phyloP scores from a whole-genome alignment of 1,140 invertebrate genomes.

The Coelopa frigida region DNA sequence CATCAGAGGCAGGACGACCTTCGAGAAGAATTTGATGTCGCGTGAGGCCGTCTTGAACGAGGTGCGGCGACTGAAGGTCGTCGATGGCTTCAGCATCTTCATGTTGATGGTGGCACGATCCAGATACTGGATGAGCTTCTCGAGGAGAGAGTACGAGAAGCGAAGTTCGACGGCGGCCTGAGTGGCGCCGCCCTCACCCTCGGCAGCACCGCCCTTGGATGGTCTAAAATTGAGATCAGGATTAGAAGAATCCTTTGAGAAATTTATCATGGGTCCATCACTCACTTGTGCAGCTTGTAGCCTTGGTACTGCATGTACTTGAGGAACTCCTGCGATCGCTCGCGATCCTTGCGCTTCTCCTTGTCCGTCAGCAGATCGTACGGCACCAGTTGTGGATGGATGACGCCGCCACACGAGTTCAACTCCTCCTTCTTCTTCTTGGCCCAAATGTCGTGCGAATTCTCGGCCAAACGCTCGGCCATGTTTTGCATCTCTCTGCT shows the following conservation, averaged over 20 bases:
- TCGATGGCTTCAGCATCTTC: conserved; percentile 89
- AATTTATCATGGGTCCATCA: neutral
- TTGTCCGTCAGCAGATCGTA: conserved; percentile 98
- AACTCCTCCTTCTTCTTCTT: conserved; percentile 92
- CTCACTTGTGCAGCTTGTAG: conserved; percentile 74
- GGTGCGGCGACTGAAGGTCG: conserved; percentile 83
- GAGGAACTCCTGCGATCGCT: conserved; percentile 92
- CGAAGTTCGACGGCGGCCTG: conserved; percentile 78
- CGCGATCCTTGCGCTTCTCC: conserved; percentile 94
- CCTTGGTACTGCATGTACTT: conserved; percentile 98
- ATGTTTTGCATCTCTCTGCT: conserved; percentile 98
- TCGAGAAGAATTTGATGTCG: conserved; percentile 99
- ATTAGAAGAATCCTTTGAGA: neutral
- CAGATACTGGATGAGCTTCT: conserved; percentile 94
- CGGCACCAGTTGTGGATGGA: conserved; percentile 93
- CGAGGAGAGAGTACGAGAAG: conserved; percentile 94
- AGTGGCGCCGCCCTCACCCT: conserved; percentile 65
- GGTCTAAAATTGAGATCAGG: conserved; percentile 45
- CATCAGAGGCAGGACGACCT: conserved; percentile 94
- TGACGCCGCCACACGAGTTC: conserved; percentile 65
- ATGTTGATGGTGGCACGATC: conserved; percentile 96
- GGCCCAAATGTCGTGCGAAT: conserved; percentile 97
- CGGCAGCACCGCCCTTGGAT: conserved; percentile 53
- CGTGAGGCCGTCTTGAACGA: conserved; percentile 93
- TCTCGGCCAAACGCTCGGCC: conserved; percentile 92